Evolutionary conservation across 2,888 invertebrate genomes (phyloP).

Genomic region (Spilarctia lutea): DNA sequence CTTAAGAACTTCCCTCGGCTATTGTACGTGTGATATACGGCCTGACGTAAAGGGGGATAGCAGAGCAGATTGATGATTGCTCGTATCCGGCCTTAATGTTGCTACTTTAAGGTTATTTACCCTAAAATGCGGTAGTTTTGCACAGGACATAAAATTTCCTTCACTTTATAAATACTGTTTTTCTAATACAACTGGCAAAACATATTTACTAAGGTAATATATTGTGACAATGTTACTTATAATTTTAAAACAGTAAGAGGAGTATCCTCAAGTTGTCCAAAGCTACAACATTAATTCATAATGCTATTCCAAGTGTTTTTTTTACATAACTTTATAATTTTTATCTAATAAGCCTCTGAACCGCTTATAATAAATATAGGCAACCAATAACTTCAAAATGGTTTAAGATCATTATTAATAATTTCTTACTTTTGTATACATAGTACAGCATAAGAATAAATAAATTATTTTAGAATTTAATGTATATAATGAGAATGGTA

Average conservation of each 20-base stretch:
- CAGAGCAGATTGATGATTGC: constrained; percentile 80
- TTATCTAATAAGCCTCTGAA: not conserved
- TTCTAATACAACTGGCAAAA: no score
- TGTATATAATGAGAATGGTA: no score
- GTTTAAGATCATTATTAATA: not conserved
- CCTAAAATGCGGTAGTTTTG: not conserved
- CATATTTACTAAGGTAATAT: no score
- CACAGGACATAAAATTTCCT: not conserved
- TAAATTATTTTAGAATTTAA: no score
- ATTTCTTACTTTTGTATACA: no score
- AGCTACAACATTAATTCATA: no score
- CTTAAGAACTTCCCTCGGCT: constrained; percentile 85
- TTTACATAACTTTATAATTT: not conserved
- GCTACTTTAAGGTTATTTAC: constrained; percentile 8
- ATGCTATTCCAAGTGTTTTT: not conserved
- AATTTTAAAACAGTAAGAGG: no score
- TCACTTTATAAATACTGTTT: not conserved
- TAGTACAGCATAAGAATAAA: not conserved
- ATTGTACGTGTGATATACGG: constrained; percentile 85
- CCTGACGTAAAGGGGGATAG: constrained; percentile 63
- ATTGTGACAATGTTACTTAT: no score
- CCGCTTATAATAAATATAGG: not conserved
- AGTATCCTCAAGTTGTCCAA: no score
- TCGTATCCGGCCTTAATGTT: constrained; percentile 69
- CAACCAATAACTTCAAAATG: not conserved